Conservation (phyloP, 2,888 invertebrate species). For the Drosophila meridiana region DNA sequence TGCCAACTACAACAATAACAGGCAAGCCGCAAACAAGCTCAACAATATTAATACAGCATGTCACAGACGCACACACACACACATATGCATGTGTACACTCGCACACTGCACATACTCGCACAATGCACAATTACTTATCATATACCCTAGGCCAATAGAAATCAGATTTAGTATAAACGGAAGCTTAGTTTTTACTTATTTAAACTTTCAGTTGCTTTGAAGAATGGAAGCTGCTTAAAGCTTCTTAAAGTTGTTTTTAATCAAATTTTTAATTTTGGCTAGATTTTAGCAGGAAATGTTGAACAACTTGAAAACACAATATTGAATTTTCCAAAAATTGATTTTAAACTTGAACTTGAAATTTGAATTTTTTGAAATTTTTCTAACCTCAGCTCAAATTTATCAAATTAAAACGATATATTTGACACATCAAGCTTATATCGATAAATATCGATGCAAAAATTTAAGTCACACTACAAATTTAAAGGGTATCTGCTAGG, state of each 20-base stretch:
- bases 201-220: background rate
- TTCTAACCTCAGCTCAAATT: background rate
- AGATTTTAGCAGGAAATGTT: background rate
- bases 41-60: conserved; percentile 45
- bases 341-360: no score
- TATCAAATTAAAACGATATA: background rate
- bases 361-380: no score
- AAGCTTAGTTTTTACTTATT: background rate
- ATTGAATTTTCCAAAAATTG: no score
- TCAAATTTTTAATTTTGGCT: no score
- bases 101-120: background rate
- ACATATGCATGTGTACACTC: conserved; percentile 2
- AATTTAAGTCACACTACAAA: no score
- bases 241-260: no score
- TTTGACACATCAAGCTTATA: background rate
- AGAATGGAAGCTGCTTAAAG: background rate
- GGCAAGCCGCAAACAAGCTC: conserved; percentile 28
- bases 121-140: conserved; percentile 1
- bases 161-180: background rate
- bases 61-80: conserved; percentile 14
- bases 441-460: background rate
- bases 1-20: conserved; percentile 12
- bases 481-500: background rate
- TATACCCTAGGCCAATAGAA: background rate
- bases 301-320: background rate